phyloP scores from a whole-genome alignment of 2,797 vertebrate species.

The Dipus sagitta region DNA sequence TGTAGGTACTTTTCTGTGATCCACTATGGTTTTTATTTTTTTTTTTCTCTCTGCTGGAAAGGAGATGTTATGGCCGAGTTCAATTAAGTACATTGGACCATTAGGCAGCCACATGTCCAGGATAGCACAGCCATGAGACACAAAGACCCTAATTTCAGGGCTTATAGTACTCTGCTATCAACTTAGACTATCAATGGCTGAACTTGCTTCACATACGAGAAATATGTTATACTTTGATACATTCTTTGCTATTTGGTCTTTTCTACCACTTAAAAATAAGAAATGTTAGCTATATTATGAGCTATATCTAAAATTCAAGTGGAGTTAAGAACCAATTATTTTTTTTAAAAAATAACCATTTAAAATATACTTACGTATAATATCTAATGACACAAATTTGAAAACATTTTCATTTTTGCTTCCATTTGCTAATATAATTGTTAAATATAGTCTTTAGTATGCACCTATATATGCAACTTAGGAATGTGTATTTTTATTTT shows the following conservation, averaged over 20 bases:
- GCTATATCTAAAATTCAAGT: not conserved
- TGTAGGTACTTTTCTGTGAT: not conserved
- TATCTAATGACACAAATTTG: not conserved
- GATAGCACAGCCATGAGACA: not conserved
- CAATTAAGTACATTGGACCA: not conserved
- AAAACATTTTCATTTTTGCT: not conserved
- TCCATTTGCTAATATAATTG: not conserved
- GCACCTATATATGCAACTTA: not conserved
- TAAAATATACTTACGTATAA: not conserved
- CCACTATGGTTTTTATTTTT: not conserved
- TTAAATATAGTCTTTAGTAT: not conserved
- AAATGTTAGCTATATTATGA: not conserved
- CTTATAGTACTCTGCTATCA: not conserved
- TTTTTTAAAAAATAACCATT: not conserved
- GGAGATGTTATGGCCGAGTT: not conserved
- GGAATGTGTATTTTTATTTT: not conserved
- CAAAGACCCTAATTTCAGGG: not conserved
- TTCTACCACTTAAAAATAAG: not conserved
- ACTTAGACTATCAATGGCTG: not conserved
- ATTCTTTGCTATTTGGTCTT: not conserved
- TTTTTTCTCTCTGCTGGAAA: not conserved
- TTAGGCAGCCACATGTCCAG: not conserved
- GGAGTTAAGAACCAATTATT: not conserved
- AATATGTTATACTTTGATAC: conserved; percentile 4
- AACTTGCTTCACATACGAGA: not conserved